phyloP scores from a whole-genome alignment of 2,797 vertebrate species.

The Sarcoramphus papa region DNA sequence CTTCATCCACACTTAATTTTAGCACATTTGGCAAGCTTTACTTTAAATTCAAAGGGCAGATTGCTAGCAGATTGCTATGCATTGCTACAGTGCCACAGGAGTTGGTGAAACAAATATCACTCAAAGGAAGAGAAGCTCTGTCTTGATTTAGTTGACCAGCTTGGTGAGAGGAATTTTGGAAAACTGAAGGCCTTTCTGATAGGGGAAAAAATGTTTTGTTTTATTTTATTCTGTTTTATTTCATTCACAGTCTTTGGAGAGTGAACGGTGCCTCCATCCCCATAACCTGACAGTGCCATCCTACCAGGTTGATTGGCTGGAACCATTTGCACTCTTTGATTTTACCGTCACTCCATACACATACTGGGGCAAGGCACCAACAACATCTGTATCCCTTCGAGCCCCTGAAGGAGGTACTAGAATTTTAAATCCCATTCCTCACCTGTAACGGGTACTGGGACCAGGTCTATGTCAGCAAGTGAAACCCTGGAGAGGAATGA shows the following conservation, averaged over 20 bases:
- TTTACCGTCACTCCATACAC: conserved; percentile 76
- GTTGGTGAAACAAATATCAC: background rate
- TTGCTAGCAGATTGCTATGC: background rate
- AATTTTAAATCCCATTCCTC: background rate
- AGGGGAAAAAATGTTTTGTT: background rate
- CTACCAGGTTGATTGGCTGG: conserved; percentile 64
- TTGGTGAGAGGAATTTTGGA: background rate
- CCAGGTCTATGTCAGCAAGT: background rate
- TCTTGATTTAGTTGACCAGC: background rate
- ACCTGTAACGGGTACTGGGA: background rate
- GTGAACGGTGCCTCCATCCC: conserved; percentile 39
- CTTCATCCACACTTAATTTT: background rate
- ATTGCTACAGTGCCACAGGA: background rate
- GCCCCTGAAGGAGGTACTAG: conserved; percentile 72
- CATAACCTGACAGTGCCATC: conserved; percentile 41
- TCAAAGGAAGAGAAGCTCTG: background rate
- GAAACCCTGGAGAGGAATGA: background rate
- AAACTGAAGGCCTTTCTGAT: background rate
- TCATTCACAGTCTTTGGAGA: conserved; percentile 40
- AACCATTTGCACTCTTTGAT: conserved; percentile 70
- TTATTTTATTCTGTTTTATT: conserved; percentile 22
- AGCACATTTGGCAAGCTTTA: background rate
- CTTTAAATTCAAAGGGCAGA: background rate
- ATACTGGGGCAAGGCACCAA: conserved; percentile 74
- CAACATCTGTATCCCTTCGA: conserved; percentile 58